Conservation (phyloP, 1,140 invertebrate genomes). For the Drosophila mayri region DNA sequence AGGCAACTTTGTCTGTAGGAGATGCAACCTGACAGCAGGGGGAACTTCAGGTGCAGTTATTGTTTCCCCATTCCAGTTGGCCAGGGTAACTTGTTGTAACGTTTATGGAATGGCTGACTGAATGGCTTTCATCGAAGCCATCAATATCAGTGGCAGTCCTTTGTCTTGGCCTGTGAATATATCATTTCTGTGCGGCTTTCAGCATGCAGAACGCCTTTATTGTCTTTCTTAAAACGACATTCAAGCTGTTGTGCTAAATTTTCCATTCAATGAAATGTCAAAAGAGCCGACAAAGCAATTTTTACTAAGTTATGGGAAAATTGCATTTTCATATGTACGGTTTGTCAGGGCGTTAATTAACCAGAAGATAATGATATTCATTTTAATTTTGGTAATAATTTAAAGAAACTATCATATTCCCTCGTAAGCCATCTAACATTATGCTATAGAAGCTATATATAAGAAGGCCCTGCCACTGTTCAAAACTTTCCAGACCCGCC, state of each 20-base stretch:
- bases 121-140: slow-evolving; percentile 23
- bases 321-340: no score
- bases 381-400: not conserved
- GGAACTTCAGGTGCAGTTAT: not conserved
- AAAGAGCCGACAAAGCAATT: slow-evolving; percentile 4
- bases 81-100: slow-evolving; percentile 22
- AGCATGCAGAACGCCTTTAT: slow-evolving; percentile 7
- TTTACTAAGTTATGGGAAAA: not conserved
- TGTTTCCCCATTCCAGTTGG: not conserved
- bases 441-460: not conserved
- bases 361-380: not conserved
- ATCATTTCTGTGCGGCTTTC: slow-evolving; percentile 19
- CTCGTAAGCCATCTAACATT: not conserved
- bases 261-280: slow-evolving; percentile 1
- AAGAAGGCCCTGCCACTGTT: not conserved
- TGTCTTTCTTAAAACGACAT: slow-evolving; percentile 12
- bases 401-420: not conserved
- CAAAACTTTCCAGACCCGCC: not conserved
- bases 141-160: slow-evolving; percentile 24
- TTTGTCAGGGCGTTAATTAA: not conserved
- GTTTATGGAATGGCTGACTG: slow-evolving; percentile 6
- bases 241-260: not conserved
- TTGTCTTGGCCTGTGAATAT: slow-evolving; percentile 4
- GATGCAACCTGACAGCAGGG: slow-evolving; percentile 3
- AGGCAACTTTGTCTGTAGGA: slow-evolving; percentile 18